Conservation (phyloP, 1,140 invertebrate species). For the Periplaneta americana region DNA sequence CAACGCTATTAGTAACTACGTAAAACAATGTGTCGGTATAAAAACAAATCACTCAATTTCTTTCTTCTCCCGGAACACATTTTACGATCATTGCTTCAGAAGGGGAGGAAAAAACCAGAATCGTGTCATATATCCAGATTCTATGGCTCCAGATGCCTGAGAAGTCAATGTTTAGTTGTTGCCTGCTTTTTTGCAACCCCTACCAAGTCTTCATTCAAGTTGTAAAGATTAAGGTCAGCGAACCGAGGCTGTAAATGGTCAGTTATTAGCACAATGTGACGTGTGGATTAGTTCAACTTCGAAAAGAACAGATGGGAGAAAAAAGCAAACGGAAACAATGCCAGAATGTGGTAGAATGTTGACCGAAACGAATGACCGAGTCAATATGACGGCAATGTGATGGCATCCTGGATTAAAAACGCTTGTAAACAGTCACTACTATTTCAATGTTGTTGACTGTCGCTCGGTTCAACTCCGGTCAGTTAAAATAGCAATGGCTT, state of each 20-base stretch:
- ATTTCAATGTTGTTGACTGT: neutral
- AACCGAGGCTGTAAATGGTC: neutral
- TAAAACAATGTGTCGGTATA: neutral
- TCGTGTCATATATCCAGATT: neutral
- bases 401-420: neutral
- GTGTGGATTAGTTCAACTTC: neutral
- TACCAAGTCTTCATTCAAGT: neutral
- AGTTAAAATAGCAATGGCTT: neutral
- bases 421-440: neutral
- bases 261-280: neutral
- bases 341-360: neutral
- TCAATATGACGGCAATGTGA: neutral
- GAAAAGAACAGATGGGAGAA: neutral
- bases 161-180: no score
- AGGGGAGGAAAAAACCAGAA: neutral
- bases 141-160: no score
- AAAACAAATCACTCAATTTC: neutral
- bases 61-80: neutral
- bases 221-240: neutral
- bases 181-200: no score
- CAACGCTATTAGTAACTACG: no score
- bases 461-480: neutral
- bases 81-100: neutral
- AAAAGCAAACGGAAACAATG: neutral
- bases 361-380: neutral